phyloP scores from a whole-genome alignment of 2,797 vertebrate genomes.

The Paedocypris micromegethes region DNA sequence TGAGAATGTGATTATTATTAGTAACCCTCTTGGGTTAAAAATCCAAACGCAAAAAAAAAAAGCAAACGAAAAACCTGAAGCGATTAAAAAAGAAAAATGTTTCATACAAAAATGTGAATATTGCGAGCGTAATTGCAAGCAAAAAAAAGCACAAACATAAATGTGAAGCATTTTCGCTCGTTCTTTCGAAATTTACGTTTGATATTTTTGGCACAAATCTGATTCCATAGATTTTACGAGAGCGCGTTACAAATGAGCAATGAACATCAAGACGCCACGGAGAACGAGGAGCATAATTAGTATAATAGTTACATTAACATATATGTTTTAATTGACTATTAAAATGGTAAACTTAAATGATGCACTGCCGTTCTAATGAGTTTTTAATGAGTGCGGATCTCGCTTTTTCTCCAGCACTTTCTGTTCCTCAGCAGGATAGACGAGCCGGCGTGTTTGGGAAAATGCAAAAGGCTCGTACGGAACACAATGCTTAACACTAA shows the following conservation, averaged over 20 bases:
- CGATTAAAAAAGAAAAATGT: too few species aligned
- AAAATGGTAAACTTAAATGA: slow-evolving; percentile 64
- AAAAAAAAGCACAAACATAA: too few species aligned
- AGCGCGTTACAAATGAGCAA: slow-evolving; percentile 57
- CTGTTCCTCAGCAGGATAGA: slow-evolving; percentile 52
- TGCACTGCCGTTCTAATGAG: slow-evolving; percentile 64
- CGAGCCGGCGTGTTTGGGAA: slow-evolving; percentile 44
- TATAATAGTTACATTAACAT: slow-evolving; percentile 66
- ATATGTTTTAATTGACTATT: slow-evolving; percentile 71
- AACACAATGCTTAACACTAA: slow-evolving; percentile 46
- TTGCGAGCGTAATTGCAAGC: too few species aligned
- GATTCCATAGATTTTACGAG: slow-evolving; percentile 29
- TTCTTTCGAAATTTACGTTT: too few species aligned
- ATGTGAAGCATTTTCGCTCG: not conserved
- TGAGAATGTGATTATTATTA: too few species aligned
- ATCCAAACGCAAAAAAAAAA: too few species aligned
- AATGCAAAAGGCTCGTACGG: slow-evolving; percentile 42
- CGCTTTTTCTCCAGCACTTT: slow-evolving; percentile 58
- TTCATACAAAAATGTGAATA: too few species aligned
- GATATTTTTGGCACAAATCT: not conserved
- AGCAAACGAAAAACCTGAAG: too few species aligned
- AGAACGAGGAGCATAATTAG: slow-evolving; percentile 64
- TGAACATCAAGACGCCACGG: slow-evolving; percentile 57
- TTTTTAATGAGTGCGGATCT: slow-evolving; percentile 67
- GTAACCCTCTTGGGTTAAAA: too few species aligned